These are phyloP conservation scores for Drosophila auraria DNA, from an alignment of 1,140 invertebrate genomes.

Conservation along the genomic window DNA sequence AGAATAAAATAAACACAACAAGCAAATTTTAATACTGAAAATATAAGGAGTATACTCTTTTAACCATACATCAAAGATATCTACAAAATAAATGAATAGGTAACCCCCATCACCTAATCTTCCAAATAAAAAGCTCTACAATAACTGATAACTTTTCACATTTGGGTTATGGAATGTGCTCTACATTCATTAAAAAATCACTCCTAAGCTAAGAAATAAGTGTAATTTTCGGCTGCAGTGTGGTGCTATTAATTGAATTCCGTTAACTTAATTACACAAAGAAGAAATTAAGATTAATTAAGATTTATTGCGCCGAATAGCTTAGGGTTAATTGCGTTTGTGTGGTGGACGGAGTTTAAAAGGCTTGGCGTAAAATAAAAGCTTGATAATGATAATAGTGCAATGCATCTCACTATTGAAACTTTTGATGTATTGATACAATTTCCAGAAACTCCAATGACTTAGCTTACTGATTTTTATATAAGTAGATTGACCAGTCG, in stretches of 20 bases:
- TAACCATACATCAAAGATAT: background rate
- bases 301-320: slow-evolving; percentile 38
- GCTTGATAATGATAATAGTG: slow-evolving; percentile 27
- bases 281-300: slow-evolving; percentile 52
- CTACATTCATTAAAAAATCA: slow-evolving; percentile 39
- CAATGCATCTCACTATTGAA: slow-evolving; percentile 7
- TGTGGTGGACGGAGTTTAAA: slow-evolving; percentile 34
- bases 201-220: slow-evolving; percentile 20
- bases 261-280: slow-evolving; percentile 47
- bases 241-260: slow-evolving; percentile 42
- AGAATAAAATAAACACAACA: too few species aligned
- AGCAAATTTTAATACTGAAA: too few species aligned
- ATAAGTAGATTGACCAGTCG: background rate
- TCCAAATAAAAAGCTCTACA: background rate
- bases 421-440: slow-evolving; percentile 18
- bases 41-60: too few species aligned
- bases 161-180: background rate
- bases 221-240: slow-evolving; percentile 23
- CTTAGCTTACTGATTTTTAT: slow-evolving; percentile 11
- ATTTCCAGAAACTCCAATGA: slow-evolving; percentile 2
- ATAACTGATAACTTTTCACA: background rate
- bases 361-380: slow-evolving; percentile 33
- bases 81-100: background rate
- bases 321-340: slow-evolving; percentile 46
- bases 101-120: background rate